Conservation (phyloP, 2,888 invertebrate species). For the Leuctra nigra region DNA sequence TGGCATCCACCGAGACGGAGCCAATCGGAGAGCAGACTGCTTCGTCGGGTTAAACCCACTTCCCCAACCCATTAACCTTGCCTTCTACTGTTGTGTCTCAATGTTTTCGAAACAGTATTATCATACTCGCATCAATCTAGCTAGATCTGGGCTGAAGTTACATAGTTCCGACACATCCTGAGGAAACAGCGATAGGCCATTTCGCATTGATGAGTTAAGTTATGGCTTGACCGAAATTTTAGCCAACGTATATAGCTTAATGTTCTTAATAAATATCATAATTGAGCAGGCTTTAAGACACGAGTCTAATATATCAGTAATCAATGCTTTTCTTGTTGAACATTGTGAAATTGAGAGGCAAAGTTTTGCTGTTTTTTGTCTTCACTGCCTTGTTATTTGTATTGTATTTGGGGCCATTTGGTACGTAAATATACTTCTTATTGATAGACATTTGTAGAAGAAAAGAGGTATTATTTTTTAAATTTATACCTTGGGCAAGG, state of each 20-base stretch:
- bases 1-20: constrained; percentile 46
- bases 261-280: too few relatives aligned
- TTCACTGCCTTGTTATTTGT: constrained; percentile 6
- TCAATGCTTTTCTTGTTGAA: constrained; percentile 24
- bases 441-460: not conserved
- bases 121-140: too few relatives aligned
- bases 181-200: too few relatives aligned
- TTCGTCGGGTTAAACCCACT: constrained; percentile 53
- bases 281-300: constrained; percentile 5
- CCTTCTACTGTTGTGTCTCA: not conserved
- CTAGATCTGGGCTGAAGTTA: too few relatives aligned
- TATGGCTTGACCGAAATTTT: too few relatives aligned
- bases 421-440: not conserved
- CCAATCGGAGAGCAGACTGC: constrained; percentile 46
- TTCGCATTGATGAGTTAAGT: too few relatives aligned
- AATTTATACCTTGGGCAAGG: not conserved
- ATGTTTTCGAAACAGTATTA: constrained; percentile 11
- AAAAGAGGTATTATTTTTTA: not conserved
- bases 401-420: constrained; percentile 7
- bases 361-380: constrained; percentile 17
- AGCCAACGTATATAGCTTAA: too few relatives aligned
- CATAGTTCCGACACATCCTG: too few relatives aligned
- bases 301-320: not conserved
- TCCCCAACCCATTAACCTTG: not conserved
- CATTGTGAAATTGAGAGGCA: constrained; percentile 15